Base-by-base conservation (phyloP, 2,113 vertebrate species). In the Nibea coibor region DNA sequence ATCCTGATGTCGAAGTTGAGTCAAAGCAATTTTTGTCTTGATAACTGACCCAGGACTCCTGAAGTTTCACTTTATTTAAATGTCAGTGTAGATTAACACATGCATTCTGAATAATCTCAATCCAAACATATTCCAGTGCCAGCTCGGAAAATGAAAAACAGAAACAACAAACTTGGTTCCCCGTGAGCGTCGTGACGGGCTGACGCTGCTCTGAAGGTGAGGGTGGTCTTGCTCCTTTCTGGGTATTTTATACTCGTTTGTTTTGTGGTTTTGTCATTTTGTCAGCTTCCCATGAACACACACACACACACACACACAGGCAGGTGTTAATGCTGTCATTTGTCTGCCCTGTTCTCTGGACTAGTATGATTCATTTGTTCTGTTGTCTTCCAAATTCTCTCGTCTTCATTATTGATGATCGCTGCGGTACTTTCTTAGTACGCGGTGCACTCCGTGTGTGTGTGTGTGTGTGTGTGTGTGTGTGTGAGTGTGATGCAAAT, bases 391-490 rank as follows among this genome's bases (percentile, higher is more conserved):
- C 73, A 86, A 83, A 85, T 87, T 88, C 74, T 85, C 84, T 75
- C 77, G 80, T 70, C 64, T 90, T 80, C 75, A 91, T 90, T 92
- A 89, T 87, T 92, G 79, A 92, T 93, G 89, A 93, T 78, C 26
- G 66, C 80, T 81, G 80, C 86, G 72, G 87, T 70, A 54, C 76
- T 83, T 82, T 86, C 63, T 64, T 68, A 67, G 68, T 85, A 76
- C 31, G 54, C 61, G 42, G 57, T 61, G 72, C 73, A 67, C 61
- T 69, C 50, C 4, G 66, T 53, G 48, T 53, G 65, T 51, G 47
- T 65, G 15, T 10, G 28, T 24, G 26, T 14, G 59, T 26, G 22
- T 47, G 43, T n/a, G 47, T 31, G 10, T 5, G 64, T 20, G 45
- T 50, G 63, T 47, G 22, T 65, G 15, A 7, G 28, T 14, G 28